Percentiles rank a stretch among this genome's conserved stretches.
Evolutionary conservation across 2,113 vertebrate genomes (phyloP).

Genomic region (Caloenas nicobarica): DNA sequence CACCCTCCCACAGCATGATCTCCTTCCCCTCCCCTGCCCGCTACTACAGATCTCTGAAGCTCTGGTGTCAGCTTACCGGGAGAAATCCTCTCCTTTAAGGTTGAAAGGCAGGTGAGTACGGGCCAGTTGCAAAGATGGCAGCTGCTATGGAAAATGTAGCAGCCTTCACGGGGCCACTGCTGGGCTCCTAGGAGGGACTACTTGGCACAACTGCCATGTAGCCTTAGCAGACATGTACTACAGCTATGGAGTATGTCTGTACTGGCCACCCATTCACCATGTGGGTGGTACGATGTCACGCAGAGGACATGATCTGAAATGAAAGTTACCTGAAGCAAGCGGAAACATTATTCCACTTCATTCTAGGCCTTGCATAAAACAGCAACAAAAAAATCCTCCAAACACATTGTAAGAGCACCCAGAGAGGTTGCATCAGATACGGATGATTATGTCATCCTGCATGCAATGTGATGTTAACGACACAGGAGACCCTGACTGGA

Average conservation of each 20-base stretch:
- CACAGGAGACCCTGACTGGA: neutral
- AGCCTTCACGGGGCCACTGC: neutral
- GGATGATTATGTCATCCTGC: neutral
- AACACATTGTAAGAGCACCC: neutral
- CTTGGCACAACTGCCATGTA: rapidly evolving
- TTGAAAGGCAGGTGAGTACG: neutral
- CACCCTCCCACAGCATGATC: neutral
- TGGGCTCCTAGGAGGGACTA: neutral
- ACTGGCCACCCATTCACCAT: neutral
- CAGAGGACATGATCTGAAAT: rapidly evolving
- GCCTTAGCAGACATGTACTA: neutral
- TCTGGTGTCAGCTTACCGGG: neutral
- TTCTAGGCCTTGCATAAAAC: neutral
- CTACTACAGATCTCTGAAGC: neutral
- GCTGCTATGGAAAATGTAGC: neutral
- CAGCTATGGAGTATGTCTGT: rapidly evolving
- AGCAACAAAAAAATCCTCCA: neutral
- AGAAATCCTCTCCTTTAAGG: neutral
- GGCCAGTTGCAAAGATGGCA: neutral
- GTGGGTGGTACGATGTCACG: neutral
- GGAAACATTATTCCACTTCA: neutral
- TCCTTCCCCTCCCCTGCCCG: neutral
- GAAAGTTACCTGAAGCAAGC: neutral
- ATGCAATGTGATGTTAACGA: rapidly evolving
- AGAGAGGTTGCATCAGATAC: neutral